These are phyloP conservation scores for Muraenolepis orangiensis DNA, from an alignment of 2,797 vertebrate genomes.

Conservation along the genomic window DNA sequence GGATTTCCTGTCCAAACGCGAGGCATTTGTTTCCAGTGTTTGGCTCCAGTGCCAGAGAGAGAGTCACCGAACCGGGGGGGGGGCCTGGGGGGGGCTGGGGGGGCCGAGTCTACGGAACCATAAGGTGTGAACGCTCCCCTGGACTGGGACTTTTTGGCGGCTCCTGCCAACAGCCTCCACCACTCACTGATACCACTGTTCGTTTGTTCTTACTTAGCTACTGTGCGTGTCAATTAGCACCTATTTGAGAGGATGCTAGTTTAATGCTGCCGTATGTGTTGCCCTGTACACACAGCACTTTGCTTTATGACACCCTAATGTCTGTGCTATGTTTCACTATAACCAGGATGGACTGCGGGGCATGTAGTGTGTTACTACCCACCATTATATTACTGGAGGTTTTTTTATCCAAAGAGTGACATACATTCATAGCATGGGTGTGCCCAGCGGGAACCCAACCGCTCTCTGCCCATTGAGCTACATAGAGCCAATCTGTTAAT, in stretches of 20 bases:
- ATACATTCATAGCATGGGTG: neutral
- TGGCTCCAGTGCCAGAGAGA: too few relatives aligned
- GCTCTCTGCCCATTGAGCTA: slow-evolving; percentile 37
- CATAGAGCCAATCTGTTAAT: slow-evolving; percentile 49
- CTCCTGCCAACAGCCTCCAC: slow-evolving; percentile 37
- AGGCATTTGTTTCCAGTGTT: too few relatives aligned
- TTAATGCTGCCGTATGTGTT: neutral
- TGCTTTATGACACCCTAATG: neutral
- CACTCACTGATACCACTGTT: slow-evolving; percentile 12
- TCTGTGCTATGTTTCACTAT: neutral
- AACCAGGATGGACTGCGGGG: too few relatives aligned
- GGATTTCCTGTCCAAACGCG: too few relatives aligned
- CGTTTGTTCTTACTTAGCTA: slow-evolving; percentile 24
- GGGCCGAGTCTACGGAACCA: too few relatives aligned
- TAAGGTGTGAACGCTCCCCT: too few relatives aligned
- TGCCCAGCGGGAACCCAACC: neutral
- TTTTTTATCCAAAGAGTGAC: neutral
- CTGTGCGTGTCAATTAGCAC: slow-evolving; percentile 47
- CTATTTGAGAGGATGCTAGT: slow-evolving; percentile 4
- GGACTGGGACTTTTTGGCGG: slow-evolving; percentile 56
- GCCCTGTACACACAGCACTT: neutral
- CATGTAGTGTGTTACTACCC: neutral
- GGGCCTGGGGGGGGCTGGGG: too few relatives aligned
- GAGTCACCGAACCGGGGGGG: too few relatives aligned
- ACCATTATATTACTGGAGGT: too few relatives aligned